Percentiles rank a stretch among this genome's conserved stretches.
Conservation (phyloP, 30 jellyfish, hydroid and myxozoan genomes). For the Cassiopea andromeda region DNA sequence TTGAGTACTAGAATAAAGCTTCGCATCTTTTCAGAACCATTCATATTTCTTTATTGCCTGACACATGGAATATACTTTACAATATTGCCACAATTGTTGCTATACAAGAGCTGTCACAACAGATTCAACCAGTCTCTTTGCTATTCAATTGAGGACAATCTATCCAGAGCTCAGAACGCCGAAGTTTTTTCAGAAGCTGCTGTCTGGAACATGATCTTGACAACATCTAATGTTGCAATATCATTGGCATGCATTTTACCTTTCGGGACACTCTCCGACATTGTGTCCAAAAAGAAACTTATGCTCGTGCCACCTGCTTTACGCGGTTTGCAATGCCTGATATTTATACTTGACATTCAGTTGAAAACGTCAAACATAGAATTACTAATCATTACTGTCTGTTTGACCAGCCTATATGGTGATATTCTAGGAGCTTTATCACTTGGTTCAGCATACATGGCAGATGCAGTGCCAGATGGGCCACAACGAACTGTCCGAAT, state of each 20-base stretch:
- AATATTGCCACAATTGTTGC: not conserved
- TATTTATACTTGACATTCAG: not conserved
- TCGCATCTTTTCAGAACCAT: not conserved
- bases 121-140: slow-evolving; percentile 1
- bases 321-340: not conserved
- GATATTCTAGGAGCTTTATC: slow-evolving; percentile 29
- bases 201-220: slow-evolving; percentile 1
- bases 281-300: slow-evolving; percentile 20
- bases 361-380: not conserved
- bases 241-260: slow-evolving; percentile 16
- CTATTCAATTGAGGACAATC: not conserved
- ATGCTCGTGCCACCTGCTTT: slow-evolving; percentile 14
- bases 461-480: slow-evolving; percentile 2
- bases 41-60: not conserved
- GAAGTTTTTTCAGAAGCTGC: not conserved
- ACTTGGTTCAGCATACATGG: slow-evolving; percentile 3
- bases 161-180: not conserved
- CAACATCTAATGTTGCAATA: not conserved
- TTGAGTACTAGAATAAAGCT: too few species aligned
- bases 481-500: slow-evolving; percentile 4
- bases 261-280: slow-evolving; percentile 22
- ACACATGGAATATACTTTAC: slow-evolving; percentile 5
- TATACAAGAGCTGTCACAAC: not conserved
- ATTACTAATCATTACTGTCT: slow-evolving; percentile 4
- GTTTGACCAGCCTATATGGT: slow-evolving; percentile 20